phyloP scores from a whole-genome alignment of 2,888 invertebrate genomes.

The Danaus chrysippus region DNA sequence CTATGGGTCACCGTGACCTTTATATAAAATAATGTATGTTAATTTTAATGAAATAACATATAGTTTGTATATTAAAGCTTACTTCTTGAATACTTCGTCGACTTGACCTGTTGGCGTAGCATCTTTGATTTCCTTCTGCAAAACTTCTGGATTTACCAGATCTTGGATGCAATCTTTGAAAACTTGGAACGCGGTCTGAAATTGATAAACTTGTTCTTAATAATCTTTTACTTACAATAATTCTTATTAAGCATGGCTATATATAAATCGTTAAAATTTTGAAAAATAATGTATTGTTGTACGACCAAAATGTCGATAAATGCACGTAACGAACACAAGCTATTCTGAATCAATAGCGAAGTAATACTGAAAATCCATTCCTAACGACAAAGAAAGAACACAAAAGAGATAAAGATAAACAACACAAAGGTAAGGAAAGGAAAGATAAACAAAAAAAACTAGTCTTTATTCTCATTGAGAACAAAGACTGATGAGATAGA shows the following conservation, averaged over 20 bases:
- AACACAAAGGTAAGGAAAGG: too few species aligned
- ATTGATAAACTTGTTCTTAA: conserved; percentile 4
- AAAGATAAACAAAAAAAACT: too few species aligned
- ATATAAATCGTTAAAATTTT: not conserved
- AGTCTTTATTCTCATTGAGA: too few species aligned
- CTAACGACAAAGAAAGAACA: too few species aligned
- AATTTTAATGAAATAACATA: not conserved
- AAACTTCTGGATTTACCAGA: conserved; percentile 78
- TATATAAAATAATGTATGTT: not conserved
- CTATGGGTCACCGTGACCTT: not conserved
- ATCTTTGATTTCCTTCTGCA: conserved; percentile 83
- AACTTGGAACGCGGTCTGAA: conserved; percentile 59
- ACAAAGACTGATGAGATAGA: too few species aligned
- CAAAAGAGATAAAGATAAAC: too few species aligned
- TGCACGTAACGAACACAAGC: too few species aligned
- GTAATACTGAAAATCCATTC: too few species aligned
- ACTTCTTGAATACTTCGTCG: conserved; percentile 84
- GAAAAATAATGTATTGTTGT: too few species aligned
- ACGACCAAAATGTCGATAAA: too few species aligned
- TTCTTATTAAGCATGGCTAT: not conserved
- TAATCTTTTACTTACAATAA: not conserved
- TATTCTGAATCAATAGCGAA: too few species aligned
- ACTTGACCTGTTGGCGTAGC: conserved; percentile 84
- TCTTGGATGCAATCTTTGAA: conserved; percentile 77
- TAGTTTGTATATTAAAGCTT: conserved; percentile 31